These are phyloP conservation scores for Actias luna DNA, from an alignment of 2,888 invertebrate species.

Conservation along the genomic window DNA sequence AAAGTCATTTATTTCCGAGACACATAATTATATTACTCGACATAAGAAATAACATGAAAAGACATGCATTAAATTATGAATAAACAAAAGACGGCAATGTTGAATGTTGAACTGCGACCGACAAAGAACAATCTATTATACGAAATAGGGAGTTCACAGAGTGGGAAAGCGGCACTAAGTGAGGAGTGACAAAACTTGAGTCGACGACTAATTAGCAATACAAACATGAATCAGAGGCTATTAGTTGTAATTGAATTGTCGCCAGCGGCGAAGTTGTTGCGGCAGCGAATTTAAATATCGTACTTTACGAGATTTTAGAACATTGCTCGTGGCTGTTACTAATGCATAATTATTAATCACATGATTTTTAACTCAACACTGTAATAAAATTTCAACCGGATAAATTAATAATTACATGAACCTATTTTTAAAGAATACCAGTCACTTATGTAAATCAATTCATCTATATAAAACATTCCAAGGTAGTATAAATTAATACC, in stretches of 20 bases:
- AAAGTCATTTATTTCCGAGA: conserved; percentile 20
- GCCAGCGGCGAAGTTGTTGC: conserved; percentile 73
- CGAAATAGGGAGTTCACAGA: conserved; percentile 57
- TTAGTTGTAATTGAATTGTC: conserved; percentile 81
- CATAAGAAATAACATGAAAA: conserved; percentile 28
- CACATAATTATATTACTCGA: conserved; percentile 20
- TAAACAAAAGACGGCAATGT: conserved; percentile 56
- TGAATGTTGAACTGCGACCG: conserved; percentile 54
- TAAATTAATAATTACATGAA: not conserved
- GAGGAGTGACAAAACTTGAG: conserved; percentile 80
- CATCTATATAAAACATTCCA: not conserved
- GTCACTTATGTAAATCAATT: not conserved
- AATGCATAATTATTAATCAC: conserved; percentile 43
- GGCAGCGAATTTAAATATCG: conserved; percentile 77
- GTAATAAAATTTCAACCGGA: not conserved
- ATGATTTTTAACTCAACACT: conserved; percentile 26
- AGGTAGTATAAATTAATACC: no score
- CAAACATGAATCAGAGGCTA: conserved; percentile 82
- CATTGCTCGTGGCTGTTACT: conserved; percentile 48
- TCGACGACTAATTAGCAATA: conserved; percentile 79
- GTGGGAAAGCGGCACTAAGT: conserved; percentile 61
- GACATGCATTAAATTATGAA: conserved; percentile 58
- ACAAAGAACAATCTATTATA: conserved; percentile 70
- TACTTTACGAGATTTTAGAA: conserved; percentile 65
- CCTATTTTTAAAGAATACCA: not conserved